Percentiles rank a stretch among this genome's conserved stretches.
Evolutionary conservation across 2,888 invertebrate genomes (phyloP).

Genomic region (Coelinius sp.): DNA sequence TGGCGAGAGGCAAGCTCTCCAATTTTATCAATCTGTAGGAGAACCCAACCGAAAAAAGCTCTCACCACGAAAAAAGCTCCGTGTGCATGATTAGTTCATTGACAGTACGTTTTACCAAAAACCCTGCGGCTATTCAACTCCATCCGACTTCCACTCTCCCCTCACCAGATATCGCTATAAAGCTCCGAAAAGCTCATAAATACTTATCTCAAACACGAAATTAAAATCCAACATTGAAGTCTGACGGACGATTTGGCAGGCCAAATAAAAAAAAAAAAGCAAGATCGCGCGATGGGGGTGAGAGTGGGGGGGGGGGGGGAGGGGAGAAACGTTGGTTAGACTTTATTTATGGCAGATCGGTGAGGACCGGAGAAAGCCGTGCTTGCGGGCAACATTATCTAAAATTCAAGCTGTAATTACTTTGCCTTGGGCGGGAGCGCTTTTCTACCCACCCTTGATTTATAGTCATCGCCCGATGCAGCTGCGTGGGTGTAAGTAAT

Average conservation of each 20-base stretch:
- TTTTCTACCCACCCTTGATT: constrained; percentile 64
- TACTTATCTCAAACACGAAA: constrained; percentile 23
- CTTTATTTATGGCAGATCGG: constrained; percentile 47
- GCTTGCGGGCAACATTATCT: constrained; percentile 71
- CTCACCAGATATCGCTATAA: not conserved
- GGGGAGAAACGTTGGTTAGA: constrained; percentile 37
- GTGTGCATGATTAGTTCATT: not conserved
- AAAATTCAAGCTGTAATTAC: constrained; percentile 72
- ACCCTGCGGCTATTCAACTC: not conserved
- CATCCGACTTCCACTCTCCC: not conserved
- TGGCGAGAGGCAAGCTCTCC: no score
- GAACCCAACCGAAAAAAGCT: not conserved
- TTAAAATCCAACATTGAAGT: constrained; percentile 27
- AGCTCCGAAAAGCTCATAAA: constrained; percentile 23
- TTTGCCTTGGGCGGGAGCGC: constrained; percentile 68
- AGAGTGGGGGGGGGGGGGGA: constrained; percentile 10
- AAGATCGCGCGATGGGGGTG: constrained; percentile 6
- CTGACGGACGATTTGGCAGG: constrained; percentile 26
- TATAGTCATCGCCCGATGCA: constrained; percentile 71
- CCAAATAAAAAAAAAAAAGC: constrained; percentile 20
- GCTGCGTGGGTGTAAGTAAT: constrained; percentile 72
- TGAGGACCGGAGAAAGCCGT: constrained; percentile 52
- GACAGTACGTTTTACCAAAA: not conserved
- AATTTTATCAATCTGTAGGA: not conserved
- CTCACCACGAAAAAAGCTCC: not conserved